A percentile compares a stretch with the other conserved stretches of the same genome.
phyloP scores from a whole-genome alignment of 2,888 invertebrate species.

The Amorpha juglandis region DNA sequence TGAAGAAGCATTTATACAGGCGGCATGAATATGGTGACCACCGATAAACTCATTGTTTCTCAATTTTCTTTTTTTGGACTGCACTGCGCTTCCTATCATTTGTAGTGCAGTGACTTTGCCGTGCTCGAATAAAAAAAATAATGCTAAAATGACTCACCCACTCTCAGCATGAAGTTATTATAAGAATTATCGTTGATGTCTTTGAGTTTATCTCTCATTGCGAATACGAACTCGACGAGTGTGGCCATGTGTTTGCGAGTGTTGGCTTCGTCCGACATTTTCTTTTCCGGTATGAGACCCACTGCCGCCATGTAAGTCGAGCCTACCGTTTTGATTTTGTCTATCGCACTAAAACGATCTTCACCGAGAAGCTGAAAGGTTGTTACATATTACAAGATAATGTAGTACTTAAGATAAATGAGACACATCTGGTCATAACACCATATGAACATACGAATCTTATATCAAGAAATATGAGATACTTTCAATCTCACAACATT shows the following conservation, averaged over 20 bases:
- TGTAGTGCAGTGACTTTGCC: too few species aligned
- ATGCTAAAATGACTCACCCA: slow-evolving; percentile 86
- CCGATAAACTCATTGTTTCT: too few species aligned
- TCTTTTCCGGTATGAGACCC: slow-evolving; percentile 92
- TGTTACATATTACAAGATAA: neutral
- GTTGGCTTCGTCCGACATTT: slow-evolving; percentile 86
- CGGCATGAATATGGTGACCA: too few species aligned
- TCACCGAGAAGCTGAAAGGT: slow-evolving; percentile 89
- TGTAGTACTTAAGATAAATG: too few species aligned
- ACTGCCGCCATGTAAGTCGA: slow-evolving; percentile 97
- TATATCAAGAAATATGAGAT: too few species aligned
- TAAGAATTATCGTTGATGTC: slow-evolving; percentile 96
- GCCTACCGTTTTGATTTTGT: slow-evolving; percentile 97
- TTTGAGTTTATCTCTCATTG: slow-evolving; percentile 92
- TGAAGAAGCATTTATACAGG: too few species aligned
- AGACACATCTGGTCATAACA: too few species aligned
- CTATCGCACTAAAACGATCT: slow-evolving; percentile 93
- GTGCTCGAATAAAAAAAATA: neutral
- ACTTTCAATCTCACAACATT: too few species aligned
- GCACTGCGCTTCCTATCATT: too few species aligned
- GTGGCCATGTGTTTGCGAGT: slow-evolving; percentile 86
- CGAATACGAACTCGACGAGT: slow-evolving; percentile 95
- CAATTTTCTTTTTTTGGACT: too few species aligned
- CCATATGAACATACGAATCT: too few species aligned
- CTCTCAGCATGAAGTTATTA: slow-evolving; percentile 95